phyloP scores from a whole-genome alignment of 2,888 invertebrate species.

The Neoscelio sp. region DNA sequence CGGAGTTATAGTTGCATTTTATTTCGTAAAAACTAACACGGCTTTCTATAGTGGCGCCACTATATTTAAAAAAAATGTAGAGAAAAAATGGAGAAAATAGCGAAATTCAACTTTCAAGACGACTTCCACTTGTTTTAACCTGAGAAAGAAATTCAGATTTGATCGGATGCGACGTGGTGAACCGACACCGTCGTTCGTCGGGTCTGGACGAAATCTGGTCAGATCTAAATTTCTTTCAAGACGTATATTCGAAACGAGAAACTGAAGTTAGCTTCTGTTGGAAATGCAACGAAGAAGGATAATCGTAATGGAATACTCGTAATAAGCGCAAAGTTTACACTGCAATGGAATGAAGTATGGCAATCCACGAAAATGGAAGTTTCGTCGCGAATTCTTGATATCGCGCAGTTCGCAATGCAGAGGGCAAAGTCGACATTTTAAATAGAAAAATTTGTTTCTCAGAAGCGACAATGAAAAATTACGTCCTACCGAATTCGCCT shows the following conservation, averaged over 20 bases:
- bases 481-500: no score
- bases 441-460: not conserved
- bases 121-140: no score
- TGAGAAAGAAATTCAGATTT: not conserved
- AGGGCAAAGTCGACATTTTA: conserved; percentile 19
- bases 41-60: not conserved
- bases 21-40: conserved; percentile 15
- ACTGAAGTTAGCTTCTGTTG: no score
- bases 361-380: conserved; percentile 56
- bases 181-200: no score
- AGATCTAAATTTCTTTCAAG: no score
- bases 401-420: conserved; percentile 25
- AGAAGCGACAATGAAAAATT: no score
- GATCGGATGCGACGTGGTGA: no score
- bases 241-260: no score
- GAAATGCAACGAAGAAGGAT: not conserved
- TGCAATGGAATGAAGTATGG: conserved; percentile 65
- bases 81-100: conserved; percentile 7
- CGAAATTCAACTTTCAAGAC: no score
- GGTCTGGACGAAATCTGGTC: no score
- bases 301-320: conserved; percentile 19
- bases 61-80: conserved; percentile 2
- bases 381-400: conserved; percentile 27
- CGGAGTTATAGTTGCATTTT: conserved; percentile 3
- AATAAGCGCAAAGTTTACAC: conserved; percentile 37